Conservation (phyloP, 1,140 invertebrate species). For the Drosophila repleta region DNA sequence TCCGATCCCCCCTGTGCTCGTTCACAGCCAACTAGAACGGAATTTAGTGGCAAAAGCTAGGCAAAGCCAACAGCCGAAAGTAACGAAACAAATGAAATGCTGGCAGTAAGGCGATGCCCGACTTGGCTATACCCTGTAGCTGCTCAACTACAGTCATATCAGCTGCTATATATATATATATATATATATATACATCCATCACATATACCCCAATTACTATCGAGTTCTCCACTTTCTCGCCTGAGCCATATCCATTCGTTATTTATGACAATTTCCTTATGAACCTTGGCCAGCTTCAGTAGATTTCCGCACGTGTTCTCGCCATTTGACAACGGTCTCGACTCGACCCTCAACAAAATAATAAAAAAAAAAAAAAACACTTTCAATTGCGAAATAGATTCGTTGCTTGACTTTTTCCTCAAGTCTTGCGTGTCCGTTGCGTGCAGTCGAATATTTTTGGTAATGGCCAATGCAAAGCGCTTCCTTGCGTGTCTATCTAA, state of each 20-base stretch:
- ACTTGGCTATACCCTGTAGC: conserved; percentile 33
- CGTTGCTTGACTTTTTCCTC: conserved; percentile 58
- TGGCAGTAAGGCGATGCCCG: background rate
- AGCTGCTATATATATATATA: no score
- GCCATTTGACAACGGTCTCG: conserved; percentile 26
- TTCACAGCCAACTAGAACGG: conserved; percentile 37
- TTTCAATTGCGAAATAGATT: conserved; percentile 42
- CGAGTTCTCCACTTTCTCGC: no score
- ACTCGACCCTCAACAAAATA: background rate
- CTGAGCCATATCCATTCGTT: conserved; percentile 58
- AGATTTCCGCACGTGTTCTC: conserved; percentile 35
- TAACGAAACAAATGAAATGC: conserved; percentile 25
- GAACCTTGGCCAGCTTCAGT: conserved; percentile 20
- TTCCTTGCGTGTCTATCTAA: conserved; percentile 74
- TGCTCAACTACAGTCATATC: background rate
- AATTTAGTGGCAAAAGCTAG: conserved; percentile 70
- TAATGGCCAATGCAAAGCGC: conserved; percentile 70
- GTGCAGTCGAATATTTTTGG: conserved; percentile 34
- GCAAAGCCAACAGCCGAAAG: conserved; percentile 44
- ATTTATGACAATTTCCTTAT: conserved; percentile 76
- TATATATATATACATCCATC: no score
- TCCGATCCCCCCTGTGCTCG: background rate
- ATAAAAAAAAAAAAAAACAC: no score
- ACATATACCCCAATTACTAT: no score
- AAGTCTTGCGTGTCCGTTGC: conserved; percentile 51